phyloP scores from a whole-genome alignment of 23 tunicate species.

The Halocynthia aurantium region DNA sequence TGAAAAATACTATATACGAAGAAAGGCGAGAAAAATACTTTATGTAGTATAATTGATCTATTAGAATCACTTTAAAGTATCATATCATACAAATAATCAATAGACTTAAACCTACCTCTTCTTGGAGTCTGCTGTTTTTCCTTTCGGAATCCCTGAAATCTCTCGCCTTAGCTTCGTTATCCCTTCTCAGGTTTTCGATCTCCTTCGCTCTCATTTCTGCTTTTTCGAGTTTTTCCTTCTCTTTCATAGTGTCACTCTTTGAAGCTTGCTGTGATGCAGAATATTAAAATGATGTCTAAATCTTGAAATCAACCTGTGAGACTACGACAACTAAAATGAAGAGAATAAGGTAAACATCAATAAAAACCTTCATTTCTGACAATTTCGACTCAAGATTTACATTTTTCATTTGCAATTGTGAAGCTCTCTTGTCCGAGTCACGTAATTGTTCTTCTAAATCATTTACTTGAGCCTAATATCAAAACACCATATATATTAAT shows the following conservation, averaged over 20 bases:
- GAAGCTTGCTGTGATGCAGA: too few relatives aligned
- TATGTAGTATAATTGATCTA: too few relatives aligned
- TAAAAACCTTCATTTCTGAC: constrained; percentile 32
- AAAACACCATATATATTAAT: neutral
- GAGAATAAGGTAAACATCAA: too few relatives aligned
- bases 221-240: neutral
- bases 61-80: too few relatives aligned
- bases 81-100: too few relatives aligned
- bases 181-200: constrained; percentile 29
- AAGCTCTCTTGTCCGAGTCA: constrained; percentile 40
- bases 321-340: too few relatives aligned
- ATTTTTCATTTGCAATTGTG: constrained; percentile 41
- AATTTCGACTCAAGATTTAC: constrained; percentile 40
- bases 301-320: too few relatives aligned
- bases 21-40: too few relatives aligned
- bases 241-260: too few relatives aligned
- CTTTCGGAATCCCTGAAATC: constrained; percentile 61
- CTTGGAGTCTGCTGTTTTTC: constrained; percentile 29
- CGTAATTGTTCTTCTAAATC: constrained; percentile 57
- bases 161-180: constrained; percentile 56
- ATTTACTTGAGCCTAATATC: constrained; percentile 43
- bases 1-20: too few relatives aligned
- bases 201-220: constrained; percentile 18
- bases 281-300: too few relatives aligned
- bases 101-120: constrained; percentile 15